Evolutionary conservation across 92 coral and sea anemone genomes (phyloP), one percentile per base, ranked within the genome.

Genomic region (Heliopora coerulea): DNA sequence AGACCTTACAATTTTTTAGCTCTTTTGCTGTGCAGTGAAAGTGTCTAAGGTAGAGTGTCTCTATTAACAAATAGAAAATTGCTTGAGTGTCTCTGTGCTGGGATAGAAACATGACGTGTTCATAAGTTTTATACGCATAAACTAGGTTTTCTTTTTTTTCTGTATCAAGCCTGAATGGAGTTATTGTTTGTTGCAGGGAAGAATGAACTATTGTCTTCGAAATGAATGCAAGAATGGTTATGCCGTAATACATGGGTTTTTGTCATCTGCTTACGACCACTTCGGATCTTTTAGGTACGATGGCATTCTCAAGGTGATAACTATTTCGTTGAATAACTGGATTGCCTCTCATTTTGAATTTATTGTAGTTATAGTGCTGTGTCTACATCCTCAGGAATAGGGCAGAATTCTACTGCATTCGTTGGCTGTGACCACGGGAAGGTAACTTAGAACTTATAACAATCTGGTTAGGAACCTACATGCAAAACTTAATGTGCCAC

Each of bases 351-450:
- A 2, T 46, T 46, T 8, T 37, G 11, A 37, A 20, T 56, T 8
- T 58, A 0, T 31, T 62, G 41, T 39, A 62, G 69, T 35, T 62
- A 62, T 35, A 62, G 69, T 39, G 49, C 69, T 20, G 23, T 33
- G 32, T 33, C 69, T n/a, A 10, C 69, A 6, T 19, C 26, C 15
- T 62, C 69, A 11, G 69, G 69, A 31, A 39, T 62, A 39, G 15
- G 40, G 14, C 24, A 62, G 1, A 35, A 62, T 39, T 14, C 69
- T 62, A 62, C 69, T 13, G 69, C 69, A 23, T 62, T 62, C 21
- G 69, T 62, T 34, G 69, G 69, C 26, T 62, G 69, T 62, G 48
- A 62, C 28, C 32, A 62, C 14, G 37, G 46, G 14, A 21, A 62
- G 49, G 69, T 62, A 27, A 15, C 42, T 46, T 46, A 15, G 17